Percentiles rank a stretch among this genome's conserved stretches.
Evolutionary conservation across 2,888 invertebrate species (phyloP).

Genomic region (Mongoloraphidia duomilia): DNA sequence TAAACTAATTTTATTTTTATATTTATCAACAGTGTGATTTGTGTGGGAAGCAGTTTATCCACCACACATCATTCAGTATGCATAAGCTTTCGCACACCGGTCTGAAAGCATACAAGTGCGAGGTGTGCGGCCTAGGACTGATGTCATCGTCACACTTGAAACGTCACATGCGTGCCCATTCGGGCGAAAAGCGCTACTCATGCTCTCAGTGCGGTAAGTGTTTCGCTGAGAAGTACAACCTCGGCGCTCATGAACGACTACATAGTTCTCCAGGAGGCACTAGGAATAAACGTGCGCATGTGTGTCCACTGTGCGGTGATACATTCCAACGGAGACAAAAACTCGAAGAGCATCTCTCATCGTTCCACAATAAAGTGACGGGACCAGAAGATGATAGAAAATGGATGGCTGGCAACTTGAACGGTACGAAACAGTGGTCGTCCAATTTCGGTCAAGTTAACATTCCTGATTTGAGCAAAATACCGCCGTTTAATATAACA

Average conservation of each 20-base stretch:
- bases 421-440: slow-evolving; percentile 3
- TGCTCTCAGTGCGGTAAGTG: slow-evolving; percentile 41
- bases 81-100: slow-evolving; percentile 51
- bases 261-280: slow-evolving; percentile 12
- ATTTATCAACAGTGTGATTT: slow-evolving; percentile 23
- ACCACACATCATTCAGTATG: slow-evolving; percentile 56
- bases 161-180: slow-evolving; percentile 50
- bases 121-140: slow-evolving; percentile 43
- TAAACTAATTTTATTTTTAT: slow-evolving; percentile 13
- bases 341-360: slow-evolving; percentile 22
- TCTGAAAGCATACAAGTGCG: slow-evolving; percentile 42
- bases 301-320: slow-evolving; percentile 21
- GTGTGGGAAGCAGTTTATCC: slow-evolving; percentile 33
- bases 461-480: no score
- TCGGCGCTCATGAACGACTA: slow-evolving; percentile 22
- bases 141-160: slow-evolving; percentile 51
- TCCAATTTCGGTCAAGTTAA: no score
- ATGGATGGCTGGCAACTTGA: slow-evolving; percentile 13
- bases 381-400: slow-evolving; percentile 14
- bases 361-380: slow-evolving; percentile 19
- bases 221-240: slow-evolving; percentile 40
- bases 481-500: no score
- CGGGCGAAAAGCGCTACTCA: slow-evolving; percentile 44
- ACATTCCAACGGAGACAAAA: slow-evolving; percentile 21
- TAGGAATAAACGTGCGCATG: slow-evolving; percentile 1